Evolutionary conservation across 2,797 vertebrate species (phyloP).

Genomic region (Hipposideros larvatus): DNA sequence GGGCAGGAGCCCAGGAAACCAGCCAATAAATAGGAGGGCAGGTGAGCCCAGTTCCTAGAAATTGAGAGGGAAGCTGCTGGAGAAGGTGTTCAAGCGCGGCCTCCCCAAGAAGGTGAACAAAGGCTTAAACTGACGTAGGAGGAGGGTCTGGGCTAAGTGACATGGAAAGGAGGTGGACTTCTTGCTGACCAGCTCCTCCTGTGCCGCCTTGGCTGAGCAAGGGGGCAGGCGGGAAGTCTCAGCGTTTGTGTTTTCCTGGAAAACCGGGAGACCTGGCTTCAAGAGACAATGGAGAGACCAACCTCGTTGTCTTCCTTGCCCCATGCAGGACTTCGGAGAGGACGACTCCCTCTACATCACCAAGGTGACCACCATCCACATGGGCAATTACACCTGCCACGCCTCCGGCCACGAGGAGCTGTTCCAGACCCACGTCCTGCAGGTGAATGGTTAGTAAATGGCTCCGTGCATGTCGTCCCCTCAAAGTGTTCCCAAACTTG

Average conservation of each 20-base stretch:
- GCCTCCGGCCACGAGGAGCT: constrained; percentile 97
- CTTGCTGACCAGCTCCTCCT: no score
- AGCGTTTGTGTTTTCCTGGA: not conserved
- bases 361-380: constrained; percentile 98
- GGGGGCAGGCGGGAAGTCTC: not conserved
- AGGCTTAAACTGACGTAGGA: accelerated
- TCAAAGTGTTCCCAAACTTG: constrained; percentile 34
- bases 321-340: constrained; percentile 96
- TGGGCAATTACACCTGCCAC: constrained; percentile 99
- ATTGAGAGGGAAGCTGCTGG: not conserved
- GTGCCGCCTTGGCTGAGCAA: not conserved
- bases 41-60: not conserved
- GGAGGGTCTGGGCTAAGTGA: not conserved
- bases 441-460: constrained; percentile 99
- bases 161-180: accelerated
- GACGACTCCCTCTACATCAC: constrained; percentile 98
- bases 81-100: accelerated
- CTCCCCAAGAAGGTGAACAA: not conserved
- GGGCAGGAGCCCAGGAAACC: not conserved
- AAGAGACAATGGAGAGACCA: constrained; percentile 45
- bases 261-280: not conserved
- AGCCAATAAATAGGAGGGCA: not conserved
- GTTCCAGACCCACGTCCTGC: constrained; percentile 98
- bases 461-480: constrained; percentile 85
- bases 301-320: constrained; percentile 71